phyloP scores from a whole-genome alignment of 2,888 invertebrate genomes.

The Andrena fulva region DNA sequence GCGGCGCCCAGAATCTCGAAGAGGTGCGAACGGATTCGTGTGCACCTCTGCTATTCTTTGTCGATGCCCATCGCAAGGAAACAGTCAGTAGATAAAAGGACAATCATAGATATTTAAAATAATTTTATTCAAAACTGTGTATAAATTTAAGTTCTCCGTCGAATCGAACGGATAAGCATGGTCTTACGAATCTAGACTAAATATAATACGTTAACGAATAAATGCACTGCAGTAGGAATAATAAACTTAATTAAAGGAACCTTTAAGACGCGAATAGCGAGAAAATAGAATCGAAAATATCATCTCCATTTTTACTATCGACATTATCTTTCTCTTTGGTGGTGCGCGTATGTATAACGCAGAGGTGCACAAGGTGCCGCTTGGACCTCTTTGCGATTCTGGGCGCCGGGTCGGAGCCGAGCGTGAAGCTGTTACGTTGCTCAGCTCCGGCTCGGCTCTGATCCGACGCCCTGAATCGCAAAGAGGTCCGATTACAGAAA shows the following conservation, averaged over 20 bases:
- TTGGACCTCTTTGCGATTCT: too few relatives aligned
- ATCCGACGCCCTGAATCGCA: too few relatives aligned
- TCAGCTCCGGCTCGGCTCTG: too few relatives aligned
- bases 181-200: slow-evolving; percentile 13
- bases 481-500: neutral
- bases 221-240: slow-evolving; percentile 6
- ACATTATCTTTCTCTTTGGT: too few relatives aligned
- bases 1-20: too few relatives aligned
- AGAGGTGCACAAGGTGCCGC: too few relatives aligned
- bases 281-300: neutral
- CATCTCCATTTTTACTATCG: too few relatives aligned
- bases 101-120: neutral
- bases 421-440: too few relatives aligned
- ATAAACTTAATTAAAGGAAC: neutral
- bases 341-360: too few relatives aligned
- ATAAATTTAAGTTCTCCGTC: neutral
- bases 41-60: neutral
- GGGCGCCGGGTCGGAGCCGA: too few relatives aligned
- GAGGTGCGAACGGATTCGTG: too few relatives aligned
- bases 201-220: slow-evolving; percentile 19
- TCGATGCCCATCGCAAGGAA: neutral
- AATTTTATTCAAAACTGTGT: slow-evolving; percentile 14
- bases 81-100: neutral
- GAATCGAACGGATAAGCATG: neutral
- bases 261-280: neutral